Evolutionary conservation across 2,888 invertebrate genomes (phyloP), one percentile per base, ranked within the genome.

Genomic region (Ormyrus labotus): DNA sequence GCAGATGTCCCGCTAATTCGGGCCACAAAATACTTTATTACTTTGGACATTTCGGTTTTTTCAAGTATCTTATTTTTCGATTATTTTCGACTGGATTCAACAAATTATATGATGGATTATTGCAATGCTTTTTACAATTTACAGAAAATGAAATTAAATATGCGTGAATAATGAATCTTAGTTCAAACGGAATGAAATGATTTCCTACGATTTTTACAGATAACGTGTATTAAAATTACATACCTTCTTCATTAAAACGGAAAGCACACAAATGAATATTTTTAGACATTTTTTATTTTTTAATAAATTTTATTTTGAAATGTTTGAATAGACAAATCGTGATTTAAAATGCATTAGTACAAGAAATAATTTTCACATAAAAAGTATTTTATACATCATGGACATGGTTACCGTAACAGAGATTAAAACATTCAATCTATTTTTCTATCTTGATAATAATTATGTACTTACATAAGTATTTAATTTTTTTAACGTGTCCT

Each of bases 1-100:
- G 82, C 81, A 60, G 71, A 58, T 57, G 63, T 57, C 64, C 57
- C 60, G 70, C 58, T 75, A 55, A 60, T 63, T 34, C 61, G 55
- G 19, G n/a, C 45, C 63, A 34, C 19, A 11, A n/a, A 8, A 19
- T 53, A 34, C 45, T 10, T 51, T 67, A n/a, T 50, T 53, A 34
- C 45, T 10, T 51, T 67, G 67, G 48, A 64, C 11, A 6, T 57
- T 57, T 57, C 11, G 7, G 1, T 34, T 34, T 34, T 34, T 34
- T 34, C 34, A 0, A 34, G 34, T 34, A 34, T 34, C 34, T 34
- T 34, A 34, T 34, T 34, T 34, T 34, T 34, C 34, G 34, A 34
- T 34, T 34, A 34, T 34, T 34, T 34, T 34, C 4, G 34, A 34
- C 34, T 34, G 34, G 34, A 34, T 34, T 34, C 34, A 57, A 11